Conservation (phyloP, 2,888 invertebrate genomes). For the Corythucha ciliata region DNA sequence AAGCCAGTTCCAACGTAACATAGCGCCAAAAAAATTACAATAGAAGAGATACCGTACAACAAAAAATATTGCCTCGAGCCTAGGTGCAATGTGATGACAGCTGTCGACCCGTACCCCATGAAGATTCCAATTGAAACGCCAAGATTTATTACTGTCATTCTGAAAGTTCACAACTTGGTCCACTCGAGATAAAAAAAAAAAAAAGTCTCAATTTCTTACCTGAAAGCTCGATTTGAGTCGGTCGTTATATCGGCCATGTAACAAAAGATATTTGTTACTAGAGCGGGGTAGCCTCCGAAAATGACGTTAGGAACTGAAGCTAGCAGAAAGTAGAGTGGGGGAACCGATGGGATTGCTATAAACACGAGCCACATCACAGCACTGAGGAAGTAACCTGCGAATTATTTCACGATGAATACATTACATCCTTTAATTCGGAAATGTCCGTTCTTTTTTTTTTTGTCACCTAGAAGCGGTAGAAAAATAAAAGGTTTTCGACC, state of each 20-base stretch:
- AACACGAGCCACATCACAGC: background rate
- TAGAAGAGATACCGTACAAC: background rate
- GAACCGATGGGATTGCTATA: background rate
- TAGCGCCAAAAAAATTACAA: background rate
- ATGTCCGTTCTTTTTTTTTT: background rate
- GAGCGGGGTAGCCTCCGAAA: background rate
- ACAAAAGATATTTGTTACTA: background rate
- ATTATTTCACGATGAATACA: background rate
- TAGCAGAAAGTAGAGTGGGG: background rate
- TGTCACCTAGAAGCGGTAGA: background rate
- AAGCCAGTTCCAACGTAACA: background rate
- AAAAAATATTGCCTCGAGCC: background rate
- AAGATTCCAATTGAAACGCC: background rate
- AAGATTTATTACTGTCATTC: background rate
- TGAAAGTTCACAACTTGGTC: no score
- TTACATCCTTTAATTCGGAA: background rate
- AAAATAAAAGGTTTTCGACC: background rate
- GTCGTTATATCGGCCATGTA: background rate
- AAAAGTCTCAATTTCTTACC: no score
- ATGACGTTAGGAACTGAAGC: background rate
- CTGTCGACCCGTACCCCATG: background rate
- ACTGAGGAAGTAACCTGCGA: background rate
- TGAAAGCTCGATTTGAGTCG: conserved; percentile 1
- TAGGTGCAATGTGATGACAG: background rate
- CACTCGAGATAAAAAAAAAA: no score